Evolutionary conservation across 1,140 invertebrate genomes (phyloP).

Genomic region (Drosophila guanche): DNA sequence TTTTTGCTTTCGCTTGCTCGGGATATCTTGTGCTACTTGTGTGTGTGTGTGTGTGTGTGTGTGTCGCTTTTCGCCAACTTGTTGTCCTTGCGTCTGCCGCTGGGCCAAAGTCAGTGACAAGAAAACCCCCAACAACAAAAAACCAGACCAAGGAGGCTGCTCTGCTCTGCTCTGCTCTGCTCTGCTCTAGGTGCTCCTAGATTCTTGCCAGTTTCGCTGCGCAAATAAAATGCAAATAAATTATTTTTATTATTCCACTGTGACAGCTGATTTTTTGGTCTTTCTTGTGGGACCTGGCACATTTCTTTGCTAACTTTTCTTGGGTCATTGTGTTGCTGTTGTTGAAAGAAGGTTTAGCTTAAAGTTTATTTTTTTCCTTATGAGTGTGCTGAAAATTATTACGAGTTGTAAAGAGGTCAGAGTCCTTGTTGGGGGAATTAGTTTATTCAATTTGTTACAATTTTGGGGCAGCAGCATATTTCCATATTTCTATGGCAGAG

Average conservation of each 20-base stretch:
- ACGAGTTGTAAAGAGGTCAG: conserved; percentile 3
- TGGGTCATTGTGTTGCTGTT: conserved; percentile 23
- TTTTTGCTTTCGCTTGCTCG: conserved; percentile 19
- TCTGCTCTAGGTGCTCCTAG: conserved; percentile 1
- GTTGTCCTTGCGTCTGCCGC: conserved; percentile 61
- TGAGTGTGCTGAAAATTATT: conserved; percentile 26
- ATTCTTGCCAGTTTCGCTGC: conserved; percentile 34
- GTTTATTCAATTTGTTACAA: too few species aligned
- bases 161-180: too few species aligned
- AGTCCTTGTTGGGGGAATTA: too few species aligned
- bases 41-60: not conserved
- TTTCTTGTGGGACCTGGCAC: conserved; percentile 12
- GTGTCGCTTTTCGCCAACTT: conserved; percentile 46
- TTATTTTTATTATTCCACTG: conserved; percentile 75
- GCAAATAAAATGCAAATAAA: conserved; percentile 75
- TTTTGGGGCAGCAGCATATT: too few species aligned
- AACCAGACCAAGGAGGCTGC: too few species aligned
- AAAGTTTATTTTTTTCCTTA: conserved; percentile 15
- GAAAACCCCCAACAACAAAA: not conserved
- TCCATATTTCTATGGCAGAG: too few species aligned
- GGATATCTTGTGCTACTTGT: conserved; percentile 12
- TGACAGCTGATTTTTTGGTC: conserved; percentile 70
- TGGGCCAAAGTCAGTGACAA: not conserved
- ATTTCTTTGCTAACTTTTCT: conserved; percentile 42
- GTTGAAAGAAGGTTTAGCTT: conserved; percentile 40